A percentile compares a stretch with the other conserved stretches of the same genome.
Evolutionary conservation across 1,140 invertebrate species (phyloP).

Genomic region (Eupristina koningsbergeri): DNA sequence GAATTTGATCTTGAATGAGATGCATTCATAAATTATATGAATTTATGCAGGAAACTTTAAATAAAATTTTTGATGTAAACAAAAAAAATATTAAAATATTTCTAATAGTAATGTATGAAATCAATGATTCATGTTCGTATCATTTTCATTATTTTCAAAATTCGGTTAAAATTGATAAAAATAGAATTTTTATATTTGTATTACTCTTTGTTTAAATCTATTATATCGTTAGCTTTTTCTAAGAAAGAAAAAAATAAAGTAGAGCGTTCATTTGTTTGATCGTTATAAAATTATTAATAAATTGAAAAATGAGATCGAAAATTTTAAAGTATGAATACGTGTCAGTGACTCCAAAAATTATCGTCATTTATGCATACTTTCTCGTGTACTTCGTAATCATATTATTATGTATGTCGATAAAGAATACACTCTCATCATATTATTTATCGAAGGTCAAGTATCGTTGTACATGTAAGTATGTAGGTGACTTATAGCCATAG

Average conservation of each 20-base stretch:
- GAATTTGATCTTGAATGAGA: no score
- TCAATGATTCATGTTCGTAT: no score
- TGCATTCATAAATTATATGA: no score
- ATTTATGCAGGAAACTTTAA: no score
- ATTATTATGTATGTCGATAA: conserved; percentile 1
- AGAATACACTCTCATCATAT: neutral
- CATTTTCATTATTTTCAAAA: no score
- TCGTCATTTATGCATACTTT: neutral
- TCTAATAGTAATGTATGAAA: no score
- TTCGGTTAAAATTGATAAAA: no score
- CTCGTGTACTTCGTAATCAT: neutral
- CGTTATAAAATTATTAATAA: neutral
- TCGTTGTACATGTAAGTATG: neutral
- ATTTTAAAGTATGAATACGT: neutral
- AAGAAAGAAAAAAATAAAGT: neutral
- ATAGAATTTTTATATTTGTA: neutral
- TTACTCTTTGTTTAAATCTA: neutral
- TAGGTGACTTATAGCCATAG: neutral
- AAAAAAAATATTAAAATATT: no score
- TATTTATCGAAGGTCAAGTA: neutral
- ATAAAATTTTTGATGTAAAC: no score
- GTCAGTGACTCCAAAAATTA: neutral
- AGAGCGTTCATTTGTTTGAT: neutral
- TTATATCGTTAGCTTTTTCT: neutral
- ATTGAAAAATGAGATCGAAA: neutral